Evolutionary conservation across 2,888 invertebrate genomes (phyloP).

Genomic region (Notocelia uddmanniana): DNA sequence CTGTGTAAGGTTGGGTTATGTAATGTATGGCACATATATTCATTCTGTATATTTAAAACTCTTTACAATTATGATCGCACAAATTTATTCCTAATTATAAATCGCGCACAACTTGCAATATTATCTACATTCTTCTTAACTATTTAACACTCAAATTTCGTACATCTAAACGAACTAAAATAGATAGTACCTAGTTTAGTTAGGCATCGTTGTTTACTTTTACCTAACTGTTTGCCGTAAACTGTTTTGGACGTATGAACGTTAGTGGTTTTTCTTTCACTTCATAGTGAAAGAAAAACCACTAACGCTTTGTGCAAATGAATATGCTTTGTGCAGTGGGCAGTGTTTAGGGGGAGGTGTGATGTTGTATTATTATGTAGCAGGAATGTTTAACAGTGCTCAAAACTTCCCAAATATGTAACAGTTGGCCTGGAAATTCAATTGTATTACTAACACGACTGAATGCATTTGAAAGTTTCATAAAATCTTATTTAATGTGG

Average conservation of each 20-base stretch:
- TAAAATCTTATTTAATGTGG: slow-evolving; percentile 31
- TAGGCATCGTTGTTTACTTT: slow-evolving; percentile 34
- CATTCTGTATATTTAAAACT: too few species aligned
- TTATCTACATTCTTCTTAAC: not conserved
- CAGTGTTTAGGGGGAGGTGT: not conserved
- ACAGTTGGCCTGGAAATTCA: not conserved
- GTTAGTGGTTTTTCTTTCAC: too few species aligned
- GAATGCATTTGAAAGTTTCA: slow-evolving; percentile 24
- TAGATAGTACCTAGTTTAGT: slow-evolving; percentile 37
- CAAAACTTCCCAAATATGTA: slow-evolving; percentile 19
- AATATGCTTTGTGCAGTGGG: slow-evolving; percentile 45
- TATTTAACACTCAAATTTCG: not conserved
- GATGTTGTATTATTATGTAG: slow-evolving; percentile 1
- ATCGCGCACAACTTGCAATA: not conserved
- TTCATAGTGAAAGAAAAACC: slow-evolving; percentile 45
- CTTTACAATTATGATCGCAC: too few species aligned
- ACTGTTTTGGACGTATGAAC: slow-evolving; percentile 34
- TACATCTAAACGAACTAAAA: slow-evolving; percentile 26
- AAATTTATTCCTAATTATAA: not conserved
- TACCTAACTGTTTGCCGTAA: slow-evolving; percentile 13
- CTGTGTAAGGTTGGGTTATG: too few species aligned
- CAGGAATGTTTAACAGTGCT: not conserved
- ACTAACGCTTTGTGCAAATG: slow-evolving; percentile 44
- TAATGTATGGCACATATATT: too few species aligned
- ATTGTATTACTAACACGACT: slow-evolving; percentile 21